phyloP scores from a whole-genome alignment of 2,113 vertebrate genomes.

The Cinclus cinclus region DNA sequence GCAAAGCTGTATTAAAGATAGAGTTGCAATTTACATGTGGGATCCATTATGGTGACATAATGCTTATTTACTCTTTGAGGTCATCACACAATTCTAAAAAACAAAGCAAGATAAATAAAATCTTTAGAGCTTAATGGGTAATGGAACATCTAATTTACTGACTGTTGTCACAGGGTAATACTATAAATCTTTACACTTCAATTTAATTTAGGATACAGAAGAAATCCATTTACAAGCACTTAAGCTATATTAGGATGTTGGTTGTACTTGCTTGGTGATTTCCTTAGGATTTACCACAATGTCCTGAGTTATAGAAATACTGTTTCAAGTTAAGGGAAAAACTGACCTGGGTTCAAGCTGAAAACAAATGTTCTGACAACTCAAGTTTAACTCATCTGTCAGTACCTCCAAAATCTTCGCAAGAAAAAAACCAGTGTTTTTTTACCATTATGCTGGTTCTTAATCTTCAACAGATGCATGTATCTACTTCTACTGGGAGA shows the following conservation, averaged over 20 bases:
- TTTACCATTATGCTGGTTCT: not conserved
- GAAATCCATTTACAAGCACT: slow-evolving; percentile 33
- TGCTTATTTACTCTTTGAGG: slow-evolving; percentile 26
- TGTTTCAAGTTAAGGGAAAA: slow-evolving; percentile 12
- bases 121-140: slow-evolving; percentile 18
- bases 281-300: not conserved
- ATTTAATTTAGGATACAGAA: slow-evolving; percentile 2
- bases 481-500: not conserved
- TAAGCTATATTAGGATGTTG: not conserved
- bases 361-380: slow-evolving; percentile 40
- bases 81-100: not conserved
- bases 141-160: slow-evolving; percentile 8
- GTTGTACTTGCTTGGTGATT: not conserved
- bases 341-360: slow-evolving; percentile 11
- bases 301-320: not conserved
- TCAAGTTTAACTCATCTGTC: slow-evolving; percentile 25
- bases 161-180: not conserved
- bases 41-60: slow-evolving; percentile 18
- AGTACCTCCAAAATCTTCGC: not conserved
- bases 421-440: not conserved
- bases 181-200: slow-evolving; percentile 20
- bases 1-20: not conserved
- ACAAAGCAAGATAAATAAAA: slow-evolving; percentile 30
- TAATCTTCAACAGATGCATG: not conserved
- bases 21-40: not conserved